Evolutionary conservation across 1,140 invertebrate species (phyloP).

Genomic region (Pogonomyrmex barbatus): DNA sequence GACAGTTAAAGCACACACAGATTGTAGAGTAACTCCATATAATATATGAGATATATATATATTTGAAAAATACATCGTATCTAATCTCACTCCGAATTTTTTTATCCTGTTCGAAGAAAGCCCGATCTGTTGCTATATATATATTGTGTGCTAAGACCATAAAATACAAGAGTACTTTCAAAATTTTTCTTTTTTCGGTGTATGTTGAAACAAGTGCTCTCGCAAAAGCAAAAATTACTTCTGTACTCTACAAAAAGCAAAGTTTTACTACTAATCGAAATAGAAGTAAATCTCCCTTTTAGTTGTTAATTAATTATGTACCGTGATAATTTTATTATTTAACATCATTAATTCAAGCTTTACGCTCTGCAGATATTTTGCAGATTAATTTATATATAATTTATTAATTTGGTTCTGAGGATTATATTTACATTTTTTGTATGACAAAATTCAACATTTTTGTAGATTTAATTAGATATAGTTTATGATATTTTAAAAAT

Average conservation of each 20-base stretch:
- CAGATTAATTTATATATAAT: background rate
- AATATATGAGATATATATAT: background rate
- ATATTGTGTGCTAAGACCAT: background rate
- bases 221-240: conserved; percentile 7
- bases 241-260: background rate
- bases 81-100: background rate
- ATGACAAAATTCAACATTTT: background rate
- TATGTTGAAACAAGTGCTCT: background rate
- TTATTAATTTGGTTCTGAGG: background rate
- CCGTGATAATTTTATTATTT: background rate
- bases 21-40: background rate
- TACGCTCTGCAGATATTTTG: background rate
- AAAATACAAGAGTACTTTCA: conserved; percentile 8
- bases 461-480: background rate
- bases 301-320: background rate
- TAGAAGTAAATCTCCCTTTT: background rate
- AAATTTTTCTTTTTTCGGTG: background rate
- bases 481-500: background rate
- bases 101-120: background rate
- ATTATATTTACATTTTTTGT: background rate
- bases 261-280: background rate
- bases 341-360: background rate
- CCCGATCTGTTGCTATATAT: conserved; percentile 7
- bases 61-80: conserved; percentile 9
- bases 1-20: background rate